Conservation (phyloP, 2,797 vertebrate genomes). For the Phylloscopus collybita region DNA sequence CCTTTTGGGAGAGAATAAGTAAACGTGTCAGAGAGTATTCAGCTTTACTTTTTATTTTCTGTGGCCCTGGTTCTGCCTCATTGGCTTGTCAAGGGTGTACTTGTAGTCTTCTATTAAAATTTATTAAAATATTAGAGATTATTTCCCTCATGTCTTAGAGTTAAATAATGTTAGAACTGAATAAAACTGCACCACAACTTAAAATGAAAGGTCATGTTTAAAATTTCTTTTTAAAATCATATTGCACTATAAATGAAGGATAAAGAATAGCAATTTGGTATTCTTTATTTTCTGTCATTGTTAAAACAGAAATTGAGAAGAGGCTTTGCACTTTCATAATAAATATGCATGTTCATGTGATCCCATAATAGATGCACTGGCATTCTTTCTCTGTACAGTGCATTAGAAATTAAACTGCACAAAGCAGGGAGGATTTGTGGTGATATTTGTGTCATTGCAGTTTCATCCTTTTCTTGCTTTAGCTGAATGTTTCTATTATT, state of each 20-base stretch:
- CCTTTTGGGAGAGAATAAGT: neutral
- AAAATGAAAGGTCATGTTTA: neutral
- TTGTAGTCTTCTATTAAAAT: neutral
- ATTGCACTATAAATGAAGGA: neutral
- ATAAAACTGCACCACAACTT: neutral
- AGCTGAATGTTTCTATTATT: neutral
- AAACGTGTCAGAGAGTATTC: neutral
- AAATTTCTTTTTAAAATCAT: neutral
- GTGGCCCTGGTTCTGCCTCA: neutral
- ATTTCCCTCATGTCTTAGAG: neutral
- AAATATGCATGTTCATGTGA: neutral
- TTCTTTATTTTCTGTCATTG: neutral
- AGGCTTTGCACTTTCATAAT: neutral
- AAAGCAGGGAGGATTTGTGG: neutral
- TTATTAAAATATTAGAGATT: neutral
- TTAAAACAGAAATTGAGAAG: neutral
- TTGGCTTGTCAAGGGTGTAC: neutral
- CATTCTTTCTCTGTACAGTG: neutral
- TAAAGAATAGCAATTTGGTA: neutral
- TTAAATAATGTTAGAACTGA: neutral
- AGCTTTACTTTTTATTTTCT: neutral
- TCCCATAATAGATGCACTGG: neutral
- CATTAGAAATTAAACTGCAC: neutral
- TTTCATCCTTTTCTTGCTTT: neutral
- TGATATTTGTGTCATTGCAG: neutral